A percentile compares a stretch with the other conserved stretches of the same genome.
Conservation (phyloP, 2,888 invertebrate species). For the Beris chalybata region DNA sequence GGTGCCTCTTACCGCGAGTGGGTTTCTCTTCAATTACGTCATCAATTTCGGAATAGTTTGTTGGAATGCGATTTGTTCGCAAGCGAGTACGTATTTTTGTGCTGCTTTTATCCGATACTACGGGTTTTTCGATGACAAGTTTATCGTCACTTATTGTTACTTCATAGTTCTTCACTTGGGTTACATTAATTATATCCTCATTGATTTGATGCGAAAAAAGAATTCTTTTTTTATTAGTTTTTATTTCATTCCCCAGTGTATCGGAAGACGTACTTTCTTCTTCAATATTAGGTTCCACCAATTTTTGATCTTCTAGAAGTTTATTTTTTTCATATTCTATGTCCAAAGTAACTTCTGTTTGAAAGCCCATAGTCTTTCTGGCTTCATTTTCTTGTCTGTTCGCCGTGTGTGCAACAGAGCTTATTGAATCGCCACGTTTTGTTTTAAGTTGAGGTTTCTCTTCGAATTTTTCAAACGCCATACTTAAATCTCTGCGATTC, state of each 20-base stretch:
- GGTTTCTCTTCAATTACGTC: neutral
- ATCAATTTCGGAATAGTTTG: neutral
- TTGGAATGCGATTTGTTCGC: neutral
- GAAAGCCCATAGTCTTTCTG: neutral
- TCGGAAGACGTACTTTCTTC: neutral
- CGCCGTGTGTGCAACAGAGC: too few relatives aligned
- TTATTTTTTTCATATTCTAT: conserved; percentile 2
- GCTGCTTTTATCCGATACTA: neutral
- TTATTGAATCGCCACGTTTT: too few relatives aligned
- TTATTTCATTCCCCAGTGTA: neutral
- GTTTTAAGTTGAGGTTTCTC: too few relatives aligned
- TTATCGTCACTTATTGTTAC: neutral
- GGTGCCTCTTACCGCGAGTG: neutral
- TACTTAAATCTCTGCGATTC: neutral
- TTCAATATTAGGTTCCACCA: neutral
- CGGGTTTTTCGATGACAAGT: neutral
- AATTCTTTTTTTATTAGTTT: neutral
- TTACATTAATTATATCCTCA: neutral
- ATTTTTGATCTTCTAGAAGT: neutral
- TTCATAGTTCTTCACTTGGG: neutral
- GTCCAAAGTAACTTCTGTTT: neutral
- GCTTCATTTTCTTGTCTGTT: neutral
- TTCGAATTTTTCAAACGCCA: too few relatives aligned
- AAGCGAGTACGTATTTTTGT: neutral
- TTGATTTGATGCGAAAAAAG: neutral